These are phyloP conservation scores for Camponotus pennsylvanicus DNA, from an alignment of 1,140 invertebrate species.

Conservation along the genomic window DNA sequence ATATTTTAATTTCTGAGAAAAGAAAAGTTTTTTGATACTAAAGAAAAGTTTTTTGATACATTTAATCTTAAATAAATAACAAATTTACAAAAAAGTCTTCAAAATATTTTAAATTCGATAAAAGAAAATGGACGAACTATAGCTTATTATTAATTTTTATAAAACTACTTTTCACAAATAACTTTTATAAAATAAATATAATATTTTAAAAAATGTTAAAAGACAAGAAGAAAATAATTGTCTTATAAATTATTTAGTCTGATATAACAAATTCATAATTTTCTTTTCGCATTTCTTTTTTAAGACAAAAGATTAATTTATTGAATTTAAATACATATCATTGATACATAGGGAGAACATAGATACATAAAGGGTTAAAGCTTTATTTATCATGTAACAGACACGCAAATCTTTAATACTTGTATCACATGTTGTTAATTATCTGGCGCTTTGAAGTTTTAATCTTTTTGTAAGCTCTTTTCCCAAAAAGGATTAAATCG, in stretches of 20 bases:
- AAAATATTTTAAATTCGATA: conserved; percentile 1
- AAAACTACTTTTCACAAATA: neutral
- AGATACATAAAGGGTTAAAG: conserved; percentile 41
- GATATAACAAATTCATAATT: neutral
- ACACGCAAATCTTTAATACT: conserved; percentile 40
- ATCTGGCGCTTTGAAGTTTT: conserved; percentile 66
- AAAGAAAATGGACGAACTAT: neutral
- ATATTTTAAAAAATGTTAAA: neutral
- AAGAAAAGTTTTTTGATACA: neutral
- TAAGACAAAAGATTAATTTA: conserved; percentile 17
- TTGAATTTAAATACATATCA: neutral
- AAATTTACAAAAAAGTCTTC: neutral
- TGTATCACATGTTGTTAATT: conserved; percentile 59
- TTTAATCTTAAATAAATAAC: neutral
- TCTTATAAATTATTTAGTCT: neutral
- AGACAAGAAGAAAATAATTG: neutral
- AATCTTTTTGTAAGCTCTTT: conserved; percentile 56
- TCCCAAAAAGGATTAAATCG: conserved; percentile 67
- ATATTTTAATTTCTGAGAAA: neutral
- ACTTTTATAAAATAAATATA: neutral
- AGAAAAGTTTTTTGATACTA: neutral
- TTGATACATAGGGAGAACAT: neutral
- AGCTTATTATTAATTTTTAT: neutral
- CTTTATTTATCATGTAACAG: conserved; percentile 20
- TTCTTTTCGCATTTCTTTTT: neutral